A percentile compares a stretch with the other conserved stretches of the same genome.
Evolutionary conservation across 1,140 invertebrate genomes (phyloP).

Genomic region (Brachionus calyciflorus): DNA sequence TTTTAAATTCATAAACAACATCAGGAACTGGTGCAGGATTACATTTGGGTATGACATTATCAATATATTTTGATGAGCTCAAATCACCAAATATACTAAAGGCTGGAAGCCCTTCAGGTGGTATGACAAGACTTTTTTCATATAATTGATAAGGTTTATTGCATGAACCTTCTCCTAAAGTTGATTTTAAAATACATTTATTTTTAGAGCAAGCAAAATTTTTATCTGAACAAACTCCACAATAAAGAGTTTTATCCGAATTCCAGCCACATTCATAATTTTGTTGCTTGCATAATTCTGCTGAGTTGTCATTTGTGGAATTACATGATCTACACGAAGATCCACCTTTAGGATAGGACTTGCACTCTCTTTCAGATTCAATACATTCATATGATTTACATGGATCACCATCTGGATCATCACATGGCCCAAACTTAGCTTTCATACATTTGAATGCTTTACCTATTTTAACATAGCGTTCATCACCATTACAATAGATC

Average conservation of each 20-base stretch:
- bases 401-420: neutral
- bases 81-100: neutral
- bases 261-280: constrained; percentile 18
- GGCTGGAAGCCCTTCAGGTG: neutral
- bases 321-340: neutral
- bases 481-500: neutral
- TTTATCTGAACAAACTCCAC: neutral
- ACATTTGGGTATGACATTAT: neutral
- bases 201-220: neutral
- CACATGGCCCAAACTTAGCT: neutral
- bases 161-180: constrained; percentile 9
- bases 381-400: neutral
- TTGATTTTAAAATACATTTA: neutral
- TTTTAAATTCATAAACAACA: constrained; percentile 26
- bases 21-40: constrained; percentile 8
- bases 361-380: neutral
- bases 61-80: neutral
- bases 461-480: neutral
- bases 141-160: neutral
- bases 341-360: neutral
- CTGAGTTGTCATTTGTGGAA: neutral
- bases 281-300: neutral
- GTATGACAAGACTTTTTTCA: neutral
- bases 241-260: neutral
- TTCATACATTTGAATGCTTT: neutral